Base-by-base conservation (phyloP, 1,140 invertebrate genomes). In the Aphis craccivora region DNA sequence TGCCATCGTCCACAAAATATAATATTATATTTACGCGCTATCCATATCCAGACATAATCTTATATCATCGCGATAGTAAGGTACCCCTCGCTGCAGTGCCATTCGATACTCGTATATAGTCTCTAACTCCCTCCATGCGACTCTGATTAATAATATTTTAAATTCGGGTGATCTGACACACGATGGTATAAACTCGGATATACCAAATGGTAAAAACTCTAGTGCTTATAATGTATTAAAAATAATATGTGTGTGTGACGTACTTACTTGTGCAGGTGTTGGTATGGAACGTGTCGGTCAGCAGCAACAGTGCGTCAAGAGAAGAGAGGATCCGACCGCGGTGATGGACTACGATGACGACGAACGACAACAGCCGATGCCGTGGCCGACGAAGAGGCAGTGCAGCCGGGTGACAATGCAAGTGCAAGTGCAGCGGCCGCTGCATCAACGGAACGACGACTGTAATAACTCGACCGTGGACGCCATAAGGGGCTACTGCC, bases 401-500 rank as follows among this genome's bases (percentile, higher is more conserved):
- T 81, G 88, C 53, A 23, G 22, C 22, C 14, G 84, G 40, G 14
- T 1, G 20, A 48, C 25, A 37, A 7, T 5, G n/a, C 84, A 45
- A 14, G 7, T 23, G 30, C 86, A 51, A 88, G 30, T n/a, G 5
- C 23, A n/a, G 43, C 45, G 9, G 25, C 81, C 30, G 1, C 60
- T 18, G 43, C 67, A 23, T 45, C 55, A 25, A 25, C 55, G 1
- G 37, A 25, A 45, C 23, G 35, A 4, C n/a, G 37, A 90, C 25
- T 43, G 76, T 22, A 9, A 40, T 40, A 40, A 84, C 86, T n/a
- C 90, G n/a, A 25, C 48, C 22, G 23, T 92, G n/a, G n/a, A 14
- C 4, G 91, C 45, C 67, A 84, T 93, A 25, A 48, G 37, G n/a
- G 91, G 76, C 22, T 93, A 93, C 43, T 93, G 91, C 48, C 81